Conservation (phyloP, 2,888 invertebrate species). For the Protodeltote pygarga region DNA sequence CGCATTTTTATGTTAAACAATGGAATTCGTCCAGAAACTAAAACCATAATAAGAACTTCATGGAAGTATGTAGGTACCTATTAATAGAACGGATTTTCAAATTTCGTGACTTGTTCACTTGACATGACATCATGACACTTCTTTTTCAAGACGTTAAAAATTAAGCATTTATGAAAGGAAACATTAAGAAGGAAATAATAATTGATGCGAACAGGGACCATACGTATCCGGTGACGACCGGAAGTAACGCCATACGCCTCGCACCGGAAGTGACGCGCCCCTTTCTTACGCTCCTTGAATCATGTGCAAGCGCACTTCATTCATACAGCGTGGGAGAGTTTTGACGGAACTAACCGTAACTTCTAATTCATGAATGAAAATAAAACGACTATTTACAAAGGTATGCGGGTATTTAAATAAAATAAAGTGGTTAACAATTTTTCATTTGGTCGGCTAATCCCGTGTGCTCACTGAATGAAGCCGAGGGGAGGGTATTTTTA, state of each 20-base stretch:
- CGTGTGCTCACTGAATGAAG: conserved; percentile 64
- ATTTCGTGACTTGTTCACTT: conserved; percentile 13
- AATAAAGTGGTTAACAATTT: conserved; percentile 60
- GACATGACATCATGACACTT: conserved; percentile 22
- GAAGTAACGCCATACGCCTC: conserved; percentile 79
- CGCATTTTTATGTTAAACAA: neutral
- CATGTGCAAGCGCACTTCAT: conserved; percentile 65
- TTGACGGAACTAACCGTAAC: conserved; percentile 69
- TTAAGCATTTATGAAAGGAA: conserved; percentile 69
- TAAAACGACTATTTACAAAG: conserved; percentile 64
- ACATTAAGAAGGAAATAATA: conserved; percentile 82
- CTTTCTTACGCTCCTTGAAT: conserved; percentile 74
- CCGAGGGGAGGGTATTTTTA: conserved; percentile 68
- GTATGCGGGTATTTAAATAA: conserved; percentile 62
- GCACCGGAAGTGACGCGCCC: conserved; percentile 81
- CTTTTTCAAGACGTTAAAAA: conserved; percentile 49
- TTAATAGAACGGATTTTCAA: too few relatives aligned
- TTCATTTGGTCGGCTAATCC: conserved; percentile 63
- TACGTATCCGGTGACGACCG: conserved; percentile 77
- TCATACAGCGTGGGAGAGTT: conserved; percentile 80
- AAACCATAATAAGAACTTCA: too few relatives aligned
- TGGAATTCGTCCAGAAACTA: neutral
- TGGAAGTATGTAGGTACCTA: too few relatives aligned
- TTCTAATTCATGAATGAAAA: conserved; percentile 78
- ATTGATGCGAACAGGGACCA: conserved; percentile 80